A percentile compares a stretch with the other conserved stretches of the same genome.
phyloP scores from a whole-genome alignment of 64 coral and sea anemone genomes.

The Dendronephthya gigantea region DNA sequence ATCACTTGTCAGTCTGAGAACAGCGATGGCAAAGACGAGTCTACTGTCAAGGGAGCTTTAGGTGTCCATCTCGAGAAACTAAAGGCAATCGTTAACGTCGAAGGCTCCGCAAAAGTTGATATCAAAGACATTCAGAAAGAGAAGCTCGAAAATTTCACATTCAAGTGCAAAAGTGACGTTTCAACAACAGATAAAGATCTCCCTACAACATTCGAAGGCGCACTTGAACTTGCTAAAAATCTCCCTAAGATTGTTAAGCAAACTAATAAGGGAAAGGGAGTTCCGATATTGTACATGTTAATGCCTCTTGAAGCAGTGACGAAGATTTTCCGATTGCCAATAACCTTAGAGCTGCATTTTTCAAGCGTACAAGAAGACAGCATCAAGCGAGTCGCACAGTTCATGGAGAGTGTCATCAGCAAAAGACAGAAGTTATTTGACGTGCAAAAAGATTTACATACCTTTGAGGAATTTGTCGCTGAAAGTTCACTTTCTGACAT shows the following conservation, averaged over 20 bases:
- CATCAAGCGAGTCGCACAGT: neutral
- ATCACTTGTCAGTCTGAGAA: neutral
- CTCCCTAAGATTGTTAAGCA: slow-evolving; percentile 13
- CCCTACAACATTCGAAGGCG: neutral
- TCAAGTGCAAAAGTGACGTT: neutral
- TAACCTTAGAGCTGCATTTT: neutral
- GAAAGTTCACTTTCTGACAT: neutral
- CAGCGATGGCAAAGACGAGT: neutral
- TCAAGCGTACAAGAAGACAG: neutral
- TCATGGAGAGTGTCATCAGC: neutral
- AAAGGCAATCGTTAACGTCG: neutral
- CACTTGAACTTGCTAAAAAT: neutral
- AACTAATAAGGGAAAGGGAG: neutral
- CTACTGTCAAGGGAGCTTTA: neutral
- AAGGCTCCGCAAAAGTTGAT: neutral
- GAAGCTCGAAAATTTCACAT: slow-evolving; percentile 13
- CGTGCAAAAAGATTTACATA: neutral
- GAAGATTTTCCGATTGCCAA: neutral
- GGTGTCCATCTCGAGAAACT: neutral
- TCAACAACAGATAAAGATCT: slow-evolving; percentile 1
- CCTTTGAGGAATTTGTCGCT: neutral
- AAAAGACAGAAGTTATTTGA: neutral
- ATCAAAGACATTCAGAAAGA: neutral
- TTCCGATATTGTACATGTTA: neutral
- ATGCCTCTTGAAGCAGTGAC: neutral